Evolutionary conservation across 2,113 vertebrate species (phyloP), one percentile per base, ranked within the genome.

Genomic region (Smithornis capensis): DNA sequence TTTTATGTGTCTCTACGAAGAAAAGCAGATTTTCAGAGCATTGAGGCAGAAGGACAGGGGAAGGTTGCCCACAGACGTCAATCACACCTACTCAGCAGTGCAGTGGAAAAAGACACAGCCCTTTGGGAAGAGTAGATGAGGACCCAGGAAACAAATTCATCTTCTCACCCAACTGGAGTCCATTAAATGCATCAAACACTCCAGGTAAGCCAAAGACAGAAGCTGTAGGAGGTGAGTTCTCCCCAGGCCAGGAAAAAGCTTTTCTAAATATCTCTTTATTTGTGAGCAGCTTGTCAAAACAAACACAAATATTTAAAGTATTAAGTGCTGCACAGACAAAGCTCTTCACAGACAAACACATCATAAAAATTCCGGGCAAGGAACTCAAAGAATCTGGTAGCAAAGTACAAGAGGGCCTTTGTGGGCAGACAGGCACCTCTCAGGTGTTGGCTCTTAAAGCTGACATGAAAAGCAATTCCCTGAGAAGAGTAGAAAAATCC

Each of bases 401-500:
- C 37, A 80, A 67, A 89, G 11, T 35, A 75, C 52, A 68, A 63
- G 55, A 81, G n/a, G 19, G n/a, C 47, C 56, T 89, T 78, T 91
- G 80, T 87, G 76, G 59, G 44, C 80, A 87, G 47, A n/a, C 63
- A 68, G 49, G 35, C 7, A 3, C 56, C 38, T 88, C 21, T 18
- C 14, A 89, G 60, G n/a, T 75, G 37, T n/a, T 67, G 86, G 53
- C 45, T 84, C 38, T 83, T 73, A 57, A 87, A 79, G 80, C 23
- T 1, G 1, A 73, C 6, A 16, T 23, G 68, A 87, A 70, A 79
- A 78, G 21, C 33, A 90, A 49, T 83, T 97, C 55, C 59, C 78
- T 82, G 62, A 96, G 45, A 87, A 63, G n/a, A 33, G 55, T 70
- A 62, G 62, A 7, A 96, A 96, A 96, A 93, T 37, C 70, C 64